A percentile compares a stretch with the other conserved stretches of the same genome.
These are phyloP conservation scores for Hofmannophila pseudospretella DNA, from an alignment of 2,888 invertebrate genomes.

Conservation along the genomic window DNA sequence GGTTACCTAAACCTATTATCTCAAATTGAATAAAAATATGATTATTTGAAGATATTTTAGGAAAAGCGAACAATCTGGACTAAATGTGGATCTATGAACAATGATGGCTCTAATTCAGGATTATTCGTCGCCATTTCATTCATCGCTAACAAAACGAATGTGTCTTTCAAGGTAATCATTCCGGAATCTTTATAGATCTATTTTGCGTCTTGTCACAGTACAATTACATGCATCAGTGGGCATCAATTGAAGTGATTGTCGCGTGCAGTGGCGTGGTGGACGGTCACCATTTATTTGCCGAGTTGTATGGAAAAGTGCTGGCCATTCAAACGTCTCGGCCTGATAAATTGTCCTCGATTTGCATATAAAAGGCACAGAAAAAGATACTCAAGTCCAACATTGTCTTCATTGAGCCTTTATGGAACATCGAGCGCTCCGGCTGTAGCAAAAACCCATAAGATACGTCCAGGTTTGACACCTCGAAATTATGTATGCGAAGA, in stretches of 20 bases:
- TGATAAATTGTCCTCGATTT: slow-evolving; percentile 68
- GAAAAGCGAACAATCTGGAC: too few relatives aligned
- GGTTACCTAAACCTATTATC: too few relatives aligned
- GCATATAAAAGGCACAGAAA: slow-evolving; percentile 57
- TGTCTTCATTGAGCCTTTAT: slow-evolving; percentile 43
- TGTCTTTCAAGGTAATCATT: too few relatives aligned
- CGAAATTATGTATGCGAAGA: slow-evolving; percentile 11
- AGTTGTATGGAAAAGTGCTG: slow-evolving; percentile 40
- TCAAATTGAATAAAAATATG: too few relatives aligned
- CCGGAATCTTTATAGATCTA: neutral
- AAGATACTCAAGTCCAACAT: slow-evolving; percentile 46
- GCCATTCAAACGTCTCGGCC: slow-evolving; percentile 61
- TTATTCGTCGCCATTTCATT: too few relatives aligned
- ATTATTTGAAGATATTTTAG: too few relatives aligned
- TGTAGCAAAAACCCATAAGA: slow-evolving; percentile 23
- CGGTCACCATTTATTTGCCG: slow-evolving; percentile 35
- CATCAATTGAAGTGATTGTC: slow-evolving; percentile 27
- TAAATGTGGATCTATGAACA: too few relatives aligned
- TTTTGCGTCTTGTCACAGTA: slow-evolving; percentile 9
- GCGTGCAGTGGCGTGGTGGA: slow-evolving; percentile 19
- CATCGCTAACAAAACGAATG: too few relatives aligned
- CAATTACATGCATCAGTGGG: slow-evolving; percentile 33
- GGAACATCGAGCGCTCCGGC: slow-evolving; percentile 28
- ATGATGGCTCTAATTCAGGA: too few relatives aligned
- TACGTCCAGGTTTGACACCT: slow-evolving; percentile 17